Conservation (phyloP, 2,113 vertebrate genomes). For the Mesembrinibis cayennensis region DNA sequence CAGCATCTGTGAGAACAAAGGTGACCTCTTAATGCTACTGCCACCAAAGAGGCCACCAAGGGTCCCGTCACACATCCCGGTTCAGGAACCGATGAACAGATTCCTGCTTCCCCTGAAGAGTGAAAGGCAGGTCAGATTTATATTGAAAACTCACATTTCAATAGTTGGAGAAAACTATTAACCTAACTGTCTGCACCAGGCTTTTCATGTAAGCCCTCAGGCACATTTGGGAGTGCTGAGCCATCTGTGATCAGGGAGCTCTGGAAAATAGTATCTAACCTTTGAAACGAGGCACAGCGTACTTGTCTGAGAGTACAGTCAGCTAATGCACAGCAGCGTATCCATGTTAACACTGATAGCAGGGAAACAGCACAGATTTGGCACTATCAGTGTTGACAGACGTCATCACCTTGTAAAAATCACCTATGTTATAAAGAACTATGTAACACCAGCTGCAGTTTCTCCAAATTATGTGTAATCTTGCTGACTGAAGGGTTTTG, state of each 20-base stretch:
- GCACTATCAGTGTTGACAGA: neutral
- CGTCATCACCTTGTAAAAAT: conserved; percentile 29
- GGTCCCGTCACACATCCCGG: neutral
- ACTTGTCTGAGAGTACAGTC: neutral
- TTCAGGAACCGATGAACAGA: neutral
- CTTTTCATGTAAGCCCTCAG: neutral
- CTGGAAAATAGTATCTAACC: neutral
- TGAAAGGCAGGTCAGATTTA: neutral
- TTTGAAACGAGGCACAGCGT: neutral
- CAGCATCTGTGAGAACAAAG: neutral
- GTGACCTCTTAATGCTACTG: neutral
- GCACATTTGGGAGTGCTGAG: neutral
- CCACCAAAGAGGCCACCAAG: neutral
- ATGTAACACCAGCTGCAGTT: neutral
- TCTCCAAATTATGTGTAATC: neutral
- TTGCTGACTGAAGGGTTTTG: neutral
- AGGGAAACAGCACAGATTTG: neutral
- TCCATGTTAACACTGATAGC: neutral
- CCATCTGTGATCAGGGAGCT: neutral
- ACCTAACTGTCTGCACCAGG: neutral
- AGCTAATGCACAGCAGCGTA: neutral
- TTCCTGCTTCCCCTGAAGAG: neutral
- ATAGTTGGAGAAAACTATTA: neutral
- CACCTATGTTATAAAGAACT: neutral
- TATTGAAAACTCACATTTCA: neutral